phyloP scores from a whole-genome alignment of 1,140 invertebrate genomes.

The Hirudo medicinalis region DNA sequence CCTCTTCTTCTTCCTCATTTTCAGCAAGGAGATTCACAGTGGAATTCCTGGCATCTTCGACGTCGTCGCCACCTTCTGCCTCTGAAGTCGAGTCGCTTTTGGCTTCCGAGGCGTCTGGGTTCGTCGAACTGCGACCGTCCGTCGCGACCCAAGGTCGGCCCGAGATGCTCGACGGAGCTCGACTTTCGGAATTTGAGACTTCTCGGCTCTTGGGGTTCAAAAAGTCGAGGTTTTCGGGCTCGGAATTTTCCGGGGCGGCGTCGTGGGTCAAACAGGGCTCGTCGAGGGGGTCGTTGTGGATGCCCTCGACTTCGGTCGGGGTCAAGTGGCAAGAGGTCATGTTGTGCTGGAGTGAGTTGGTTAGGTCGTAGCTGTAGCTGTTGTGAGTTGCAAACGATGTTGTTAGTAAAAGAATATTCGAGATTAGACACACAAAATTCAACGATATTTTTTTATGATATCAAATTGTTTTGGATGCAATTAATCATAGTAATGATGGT shows the following conservation, averaged over 20 bases:
- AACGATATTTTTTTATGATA: no score
- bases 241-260: no score
- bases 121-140: not conserved
- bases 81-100: not conserved
- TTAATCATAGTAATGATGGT: no score
- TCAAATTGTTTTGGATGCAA: no score
- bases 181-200: no score
- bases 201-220: no score
- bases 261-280: no score
- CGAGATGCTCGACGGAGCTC: not conserved
- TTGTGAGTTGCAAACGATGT: not conserved
- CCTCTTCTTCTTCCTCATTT: not conserved
- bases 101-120: not conserved
- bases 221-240: no score
- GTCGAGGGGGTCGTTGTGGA: no score
- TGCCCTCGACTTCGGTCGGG: no score
- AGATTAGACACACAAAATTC: no score
- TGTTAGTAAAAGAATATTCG: no score
- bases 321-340: slow-evolving; percentile 51
- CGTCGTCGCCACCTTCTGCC: not conserved
- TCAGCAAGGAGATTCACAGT: slow-evolving; percentile 1
- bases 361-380: slow-evolving; percentile 91
- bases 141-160: not conserved
- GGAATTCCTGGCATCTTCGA: slow-evolving; percentile 11
- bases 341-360: slow-evolving; percentile 85